Evolutionary conservation across 2,888 invertebrate species (phyloP).

Genomic region (Hanleya hanleyi): DNA sequence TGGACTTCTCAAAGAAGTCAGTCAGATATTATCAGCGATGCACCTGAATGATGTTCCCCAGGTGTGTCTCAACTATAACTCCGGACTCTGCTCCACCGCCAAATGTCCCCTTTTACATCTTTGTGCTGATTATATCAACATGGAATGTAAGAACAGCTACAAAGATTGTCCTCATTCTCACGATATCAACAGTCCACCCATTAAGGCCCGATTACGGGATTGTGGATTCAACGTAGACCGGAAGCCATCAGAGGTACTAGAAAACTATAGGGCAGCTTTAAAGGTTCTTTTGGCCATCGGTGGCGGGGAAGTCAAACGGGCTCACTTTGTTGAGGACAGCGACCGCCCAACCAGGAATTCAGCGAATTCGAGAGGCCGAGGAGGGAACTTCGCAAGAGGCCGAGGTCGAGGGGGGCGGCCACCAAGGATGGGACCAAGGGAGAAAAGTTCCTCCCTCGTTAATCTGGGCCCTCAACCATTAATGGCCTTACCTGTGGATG

Average conservation of each 20-base stretch:
- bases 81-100: not conserved
- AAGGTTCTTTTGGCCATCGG: not conserved
- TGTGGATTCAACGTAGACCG: not conserved
- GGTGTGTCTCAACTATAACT: not conserved
- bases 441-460: no score
- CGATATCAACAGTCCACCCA: not conserved
- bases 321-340: no score
- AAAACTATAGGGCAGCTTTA: not conserved
- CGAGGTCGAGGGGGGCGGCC: no score
- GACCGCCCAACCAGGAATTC: no score
- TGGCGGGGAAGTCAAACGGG: not conserved
- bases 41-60: not conserved
- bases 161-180: not conserved
- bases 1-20: no score
- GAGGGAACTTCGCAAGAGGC: no score
- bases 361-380: no score
- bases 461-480: no score
- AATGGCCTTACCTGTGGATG: no score
- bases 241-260: not conserved
- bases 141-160: not conserved
- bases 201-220: not conserved
- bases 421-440: no score
- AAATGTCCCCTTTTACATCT: not conserved
- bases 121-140: not conserved
- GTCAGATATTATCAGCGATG: no score